A percentile compares a stretch with the other conserved stretches of the same genome.
Evolutionary conservation across 1,140 invertebrate genomes (phyloP).

Genomic region (Hypsibius dujardini): DNA sequence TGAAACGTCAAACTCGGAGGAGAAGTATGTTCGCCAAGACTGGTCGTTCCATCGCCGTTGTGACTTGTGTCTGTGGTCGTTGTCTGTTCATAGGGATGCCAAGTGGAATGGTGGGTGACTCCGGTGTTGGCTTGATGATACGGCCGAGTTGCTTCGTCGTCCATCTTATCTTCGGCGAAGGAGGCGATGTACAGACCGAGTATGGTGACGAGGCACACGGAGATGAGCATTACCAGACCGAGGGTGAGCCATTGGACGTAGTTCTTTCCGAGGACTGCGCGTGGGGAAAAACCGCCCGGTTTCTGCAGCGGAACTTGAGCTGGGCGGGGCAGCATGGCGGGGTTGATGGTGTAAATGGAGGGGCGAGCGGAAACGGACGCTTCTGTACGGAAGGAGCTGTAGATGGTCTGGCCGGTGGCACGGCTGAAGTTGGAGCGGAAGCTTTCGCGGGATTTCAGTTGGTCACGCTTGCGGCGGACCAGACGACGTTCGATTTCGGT

Average conservation of each 20-base stretch:
- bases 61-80: too few species aligned
- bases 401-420: background rate
- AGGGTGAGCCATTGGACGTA: slow-evolving; percentile 1
- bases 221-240: background rate
- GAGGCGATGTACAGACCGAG: background rate
- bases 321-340: background rate
- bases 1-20: too few species aligned
- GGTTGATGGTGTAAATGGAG: background rate
- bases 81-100: too few species aligned
- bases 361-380: background rate
- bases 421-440: slow-evolving; percentile 5
- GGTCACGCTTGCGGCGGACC: background rate
- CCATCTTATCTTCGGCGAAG: too few species aligned
- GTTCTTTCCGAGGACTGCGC: background rate
- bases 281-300: background rate
- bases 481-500: background rate
- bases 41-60: too few species aligned
- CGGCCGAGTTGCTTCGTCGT: too few species aligned
- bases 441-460: background rate
- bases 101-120: too few species aligned
- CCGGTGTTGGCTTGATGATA: too few species aligned
- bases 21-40: too few species aligned
- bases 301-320: background rate
- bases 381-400: background rate
- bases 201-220: slow-evolving; percentile 1